phyloP scores from a whole-genome alignment of 2,888 invertebrate genomes.

The Dione juno region DNA sequence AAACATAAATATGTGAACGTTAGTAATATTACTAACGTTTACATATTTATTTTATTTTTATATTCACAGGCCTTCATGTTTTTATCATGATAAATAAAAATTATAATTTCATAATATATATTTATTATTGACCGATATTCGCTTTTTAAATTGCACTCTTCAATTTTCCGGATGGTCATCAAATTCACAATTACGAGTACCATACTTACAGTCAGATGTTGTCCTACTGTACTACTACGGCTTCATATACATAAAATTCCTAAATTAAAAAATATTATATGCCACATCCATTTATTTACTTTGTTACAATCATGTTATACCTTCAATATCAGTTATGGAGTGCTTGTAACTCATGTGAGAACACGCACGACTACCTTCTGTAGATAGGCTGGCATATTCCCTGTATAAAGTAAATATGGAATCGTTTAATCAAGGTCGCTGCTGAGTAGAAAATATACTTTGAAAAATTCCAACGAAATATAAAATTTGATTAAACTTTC shows the following conservation, averaged over 20 bases:
- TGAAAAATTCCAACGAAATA: neutral
- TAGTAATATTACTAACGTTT: no score
- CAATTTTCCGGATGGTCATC: no score
- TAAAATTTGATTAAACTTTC: neutral
- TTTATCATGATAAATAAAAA: no score
- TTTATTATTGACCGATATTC: no score
- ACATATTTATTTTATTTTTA: no score
- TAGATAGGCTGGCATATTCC: conserved; percentile 20
- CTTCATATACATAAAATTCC: neutral
- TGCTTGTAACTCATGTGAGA: conserved; percentile 59
- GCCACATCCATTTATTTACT: conserved; percentile 7
- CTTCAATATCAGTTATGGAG: conserved; percentile 73
- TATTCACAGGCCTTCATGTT: no score
- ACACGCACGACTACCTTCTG: conserved; percentile 27
- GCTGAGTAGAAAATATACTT: neutral
- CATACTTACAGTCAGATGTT: no score
- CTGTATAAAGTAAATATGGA: conserved; percentile 10
- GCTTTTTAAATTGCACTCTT: no score
- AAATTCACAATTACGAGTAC: no score
- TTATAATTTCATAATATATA: no score
- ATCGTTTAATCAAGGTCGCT: conserved; percentile 18
- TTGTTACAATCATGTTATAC: conserved; percentile 34
- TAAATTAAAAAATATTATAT: neutral
- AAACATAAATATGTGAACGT: no score
- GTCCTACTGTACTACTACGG: no score